Conservation (phyloP, 2,113 vertebrate species). For the Callionymus lyra region DNA sequence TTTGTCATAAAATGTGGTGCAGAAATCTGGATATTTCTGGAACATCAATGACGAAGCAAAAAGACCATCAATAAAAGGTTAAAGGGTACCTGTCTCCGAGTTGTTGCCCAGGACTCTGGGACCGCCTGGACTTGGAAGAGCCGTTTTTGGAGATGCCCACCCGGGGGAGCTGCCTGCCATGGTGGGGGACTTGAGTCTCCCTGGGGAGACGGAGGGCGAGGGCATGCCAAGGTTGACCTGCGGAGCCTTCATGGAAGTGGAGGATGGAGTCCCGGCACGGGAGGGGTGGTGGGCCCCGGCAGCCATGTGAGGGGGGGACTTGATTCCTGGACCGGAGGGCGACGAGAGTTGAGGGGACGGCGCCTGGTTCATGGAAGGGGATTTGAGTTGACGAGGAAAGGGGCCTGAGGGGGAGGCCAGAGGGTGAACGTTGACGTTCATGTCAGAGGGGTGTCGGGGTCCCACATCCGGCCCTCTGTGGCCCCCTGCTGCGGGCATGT, state of each 20-base stretch:
- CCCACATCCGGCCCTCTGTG: conserved; percentile 63
- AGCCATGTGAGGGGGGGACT: conserved; percentile 81
- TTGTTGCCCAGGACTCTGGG: conserved; percentile 58
- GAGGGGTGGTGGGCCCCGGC: conserved; percentile 70
- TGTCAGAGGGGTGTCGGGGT: conserved; percentile 79
- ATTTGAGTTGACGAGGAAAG: conserved; percentile 77
- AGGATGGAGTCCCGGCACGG: conserved; percentile 68
- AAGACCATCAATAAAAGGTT: no score
- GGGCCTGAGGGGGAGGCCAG: conserved; percentile 81
- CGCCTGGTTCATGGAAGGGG: conserved; percentile 82
- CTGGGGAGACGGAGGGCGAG: conserved; percentile 84
- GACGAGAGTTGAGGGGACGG: conserved; percentile 82
- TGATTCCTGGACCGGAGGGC: conserved; percentile 82
- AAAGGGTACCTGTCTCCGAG: conserved; percentile 58
- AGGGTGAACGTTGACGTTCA: conserved; percentile 79
- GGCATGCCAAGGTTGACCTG: conserved; percentile 81
- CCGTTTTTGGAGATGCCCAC: conserved; percentile 85
- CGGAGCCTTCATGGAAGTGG: conserved; percentile 79
- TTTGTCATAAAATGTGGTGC: no score
- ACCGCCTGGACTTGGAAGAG: conserved; percentile 83
- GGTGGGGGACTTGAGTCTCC: conserved; percentile 83
- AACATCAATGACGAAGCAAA: no score
- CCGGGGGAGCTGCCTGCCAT: conserved; percentile 85
- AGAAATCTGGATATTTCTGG: no score
- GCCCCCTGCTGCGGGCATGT: conserved; percentile 75